A percentile compares a stretch with the other conserved stretches of the same genome.
Conservation (phyloP, 2,888 invertebrate species). For the Antheraea yamamai region DNA sequence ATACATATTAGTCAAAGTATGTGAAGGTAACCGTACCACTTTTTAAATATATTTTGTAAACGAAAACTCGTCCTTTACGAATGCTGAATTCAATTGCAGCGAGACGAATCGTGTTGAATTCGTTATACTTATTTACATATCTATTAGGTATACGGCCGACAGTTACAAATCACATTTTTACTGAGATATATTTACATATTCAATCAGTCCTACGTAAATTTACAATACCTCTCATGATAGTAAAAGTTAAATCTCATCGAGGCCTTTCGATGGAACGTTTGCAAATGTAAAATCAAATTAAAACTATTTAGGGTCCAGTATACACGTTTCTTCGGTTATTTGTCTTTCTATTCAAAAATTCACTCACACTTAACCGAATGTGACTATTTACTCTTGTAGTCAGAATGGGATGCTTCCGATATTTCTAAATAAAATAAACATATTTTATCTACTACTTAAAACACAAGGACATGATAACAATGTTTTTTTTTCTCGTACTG, state of each 20-base stretch:
- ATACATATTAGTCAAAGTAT: neutral
- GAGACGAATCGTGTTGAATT: constrained; percentile 23
- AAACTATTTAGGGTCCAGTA: neutral
- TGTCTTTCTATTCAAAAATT: neutral
- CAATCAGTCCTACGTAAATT: neutral
- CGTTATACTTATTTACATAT: constrained; percentile 23
- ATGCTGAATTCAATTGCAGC: neutral
- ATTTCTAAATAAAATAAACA: too few species aligned
- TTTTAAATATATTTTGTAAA: neutral
- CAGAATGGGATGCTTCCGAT: too few species aligned
- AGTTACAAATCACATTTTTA: constrained; percentile 12
- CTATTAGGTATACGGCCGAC: constrained; percentile 20
- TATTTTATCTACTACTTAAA: too few species aligned
- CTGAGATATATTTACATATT: neutral
- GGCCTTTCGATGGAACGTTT: neutral
- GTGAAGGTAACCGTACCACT: neutral
- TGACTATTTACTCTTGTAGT: too few species aligned
- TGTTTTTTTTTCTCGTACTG: too few species aligned
- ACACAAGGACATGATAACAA: too few species aligned
- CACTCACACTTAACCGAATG: neutral
- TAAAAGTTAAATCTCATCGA: neutral
- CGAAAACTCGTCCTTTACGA: constrained; percentile 11
- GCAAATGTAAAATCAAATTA: neutral
- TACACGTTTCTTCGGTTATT: neutral
- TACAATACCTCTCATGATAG: neutral